phyloP scores from a whole-genome alignment of 2,797 vertebrate genomes.

The Taeniopygia guttata region DNA sequence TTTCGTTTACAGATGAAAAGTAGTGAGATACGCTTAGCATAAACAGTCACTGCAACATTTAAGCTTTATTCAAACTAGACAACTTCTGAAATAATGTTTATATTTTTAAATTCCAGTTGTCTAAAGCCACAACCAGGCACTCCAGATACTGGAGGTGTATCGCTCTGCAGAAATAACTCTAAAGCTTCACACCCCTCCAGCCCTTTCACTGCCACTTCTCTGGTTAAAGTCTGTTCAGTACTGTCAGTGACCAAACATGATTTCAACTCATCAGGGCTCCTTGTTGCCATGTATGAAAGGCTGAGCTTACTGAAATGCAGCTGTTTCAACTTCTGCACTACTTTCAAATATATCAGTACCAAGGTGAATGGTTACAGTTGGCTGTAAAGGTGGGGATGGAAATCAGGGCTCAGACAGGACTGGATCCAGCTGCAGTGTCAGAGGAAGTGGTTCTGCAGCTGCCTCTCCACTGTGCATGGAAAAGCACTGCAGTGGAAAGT shows the following conservation, averaged over 20 bases:
- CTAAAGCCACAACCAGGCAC: background rate
- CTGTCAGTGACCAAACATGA: background rate
- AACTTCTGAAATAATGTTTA: background rate
- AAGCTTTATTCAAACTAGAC: background rate
- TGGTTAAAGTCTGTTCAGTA: background rate
- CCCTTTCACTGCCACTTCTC: background rate
- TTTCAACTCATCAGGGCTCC: background rate
- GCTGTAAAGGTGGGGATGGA: background rate
- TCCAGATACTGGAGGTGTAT: background rate
- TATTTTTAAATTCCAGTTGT: background rate
- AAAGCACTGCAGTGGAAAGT: background rate
- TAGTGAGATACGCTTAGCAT: background rate
- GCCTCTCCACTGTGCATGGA: background rate
- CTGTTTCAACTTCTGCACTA: background rate
- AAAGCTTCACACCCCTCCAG: background rate
- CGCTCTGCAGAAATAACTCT: background rate
- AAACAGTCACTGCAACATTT: background rate
- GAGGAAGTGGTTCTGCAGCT: background rate
- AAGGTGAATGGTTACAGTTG: background rate
- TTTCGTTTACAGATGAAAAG: background rate
- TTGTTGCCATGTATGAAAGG: background rate
- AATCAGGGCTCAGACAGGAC: background rate
- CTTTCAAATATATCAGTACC: background rate
- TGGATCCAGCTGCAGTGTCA: background rate
- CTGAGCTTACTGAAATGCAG: background rate